Evolutionary conservation across 92 coral and sea anemone genomes (phyloP).

Genomic region (Meandrina meandrites): DNA sequence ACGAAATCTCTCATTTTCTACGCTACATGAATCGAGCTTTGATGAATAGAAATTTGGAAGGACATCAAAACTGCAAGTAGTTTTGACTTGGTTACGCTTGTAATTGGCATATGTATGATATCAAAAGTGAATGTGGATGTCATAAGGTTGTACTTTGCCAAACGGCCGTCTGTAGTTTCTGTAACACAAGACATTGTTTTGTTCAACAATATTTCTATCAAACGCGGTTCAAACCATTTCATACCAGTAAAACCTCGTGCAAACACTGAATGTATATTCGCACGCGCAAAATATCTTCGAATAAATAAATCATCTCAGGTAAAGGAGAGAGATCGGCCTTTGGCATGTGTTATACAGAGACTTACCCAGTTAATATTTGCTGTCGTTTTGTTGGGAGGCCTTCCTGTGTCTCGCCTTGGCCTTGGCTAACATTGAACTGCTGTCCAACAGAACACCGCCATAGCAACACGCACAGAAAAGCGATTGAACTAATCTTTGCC

Average conservation of each 20-base stretch:
- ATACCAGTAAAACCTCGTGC: no score
- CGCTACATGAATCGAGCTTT: slow-evolving; percentile 15
- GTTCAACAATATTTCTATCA: slow-evolving; percentile 2
- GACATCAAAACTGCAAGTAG: background rate
- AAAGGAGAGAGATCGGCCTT: background rate
- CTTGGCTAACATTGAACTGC: slow-evolving; percentile 16
- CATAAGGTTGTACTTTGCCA: background rate
- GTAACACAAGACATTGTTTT: slow-evolving; percentile 30
- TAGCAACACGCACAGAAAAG: slow-evolving; percentile 6
- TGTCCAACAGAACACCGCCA: slow-evolving; percentile 17
- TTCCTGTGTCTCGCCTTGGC: slow-evolving; percentile 27
- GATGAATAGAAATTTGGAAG: background rate
- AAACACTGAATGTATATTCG: no score
- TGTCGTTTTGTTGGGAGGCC: slow-evolving; percentile 29
- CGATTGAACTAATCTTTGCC: background rate
- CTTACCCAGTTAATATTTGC: slow-evolving; percentile 62
- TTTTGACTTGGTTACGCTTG: background rate
- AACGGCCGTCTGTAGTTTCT: background rate
- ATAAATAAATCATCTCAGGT: no score
- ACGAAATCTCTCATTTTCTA: background rate
- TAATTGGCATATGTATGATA: background rate
- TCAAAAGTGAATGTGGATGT: background rate
- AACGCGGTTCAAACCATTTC: background rate
- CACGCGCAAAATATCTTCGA: background rate
- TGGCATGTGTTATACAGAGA: background rate